These are phyloP conservation scores for Gymnopithys bicolor DNA, from an alignment of 2,797 vertebrate species.

Conservation along the genomic window DNA sequence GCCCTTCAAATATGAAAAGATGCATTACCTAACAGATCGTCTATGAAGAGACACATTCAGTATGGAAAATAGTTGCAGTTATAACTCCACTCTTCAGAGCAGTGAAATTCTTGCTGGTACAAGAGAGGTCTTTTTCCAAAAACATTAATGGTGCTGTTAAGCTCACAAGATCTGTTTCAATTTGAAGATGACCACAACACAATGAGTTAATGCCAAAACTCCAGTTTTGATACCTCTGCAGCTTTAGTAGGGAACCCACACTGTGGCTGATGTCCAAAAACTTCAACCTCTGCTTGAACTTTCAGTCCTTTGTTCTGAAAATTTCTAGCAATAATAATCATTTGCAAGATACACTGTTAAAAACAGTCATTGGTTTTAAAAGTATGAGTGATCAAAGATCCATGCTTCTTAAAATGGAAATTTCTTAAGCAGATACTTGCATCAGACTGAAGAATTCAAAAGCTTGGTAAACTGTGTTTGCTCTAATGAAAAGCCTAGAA, in stretches of 20 bases:
- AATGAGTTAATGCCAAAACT: neutral
- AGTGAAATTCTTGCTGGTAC: neutral
- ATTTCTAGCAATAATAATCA: neutral
- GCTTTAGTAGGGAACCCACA: neutral
- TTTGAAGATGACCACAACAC: neutral
- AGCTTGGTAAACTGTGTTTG: slow-evolving; percentile 31
- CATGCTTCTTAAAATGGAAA: neutral
- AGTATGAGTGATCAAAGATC: neutral
- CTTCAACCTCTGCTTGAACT: neutral
- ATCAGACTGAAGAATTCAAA: slow-evolving; percentile 18
- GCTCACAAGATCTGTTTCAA: neutral
- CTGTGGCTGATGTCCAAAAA: neutral
- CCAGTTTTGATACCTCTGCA: neutral
- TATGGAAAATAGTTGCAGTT: neutral
- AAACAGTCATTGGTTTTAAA: neutral
- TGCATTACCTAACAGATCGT: neutral
- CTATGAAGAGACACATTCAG: neutral
- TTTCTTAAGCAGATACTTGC: neutral
- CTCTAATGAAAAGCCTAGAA: neutral
- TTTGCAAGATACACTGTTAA: neutral
- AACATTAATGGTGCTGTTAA: neutral
- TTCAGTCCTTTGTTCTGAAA: neutral
- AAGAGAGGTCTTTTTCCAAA: neutral
- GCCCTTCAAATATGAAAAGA: neutral
- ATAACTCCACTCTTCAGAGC: neutral